Percentiles rank a stretch among this genome's conserved stretches.
Conservation (phyloP, 2,113 vertebrate species). For the Clinocottus analis region DNA sequence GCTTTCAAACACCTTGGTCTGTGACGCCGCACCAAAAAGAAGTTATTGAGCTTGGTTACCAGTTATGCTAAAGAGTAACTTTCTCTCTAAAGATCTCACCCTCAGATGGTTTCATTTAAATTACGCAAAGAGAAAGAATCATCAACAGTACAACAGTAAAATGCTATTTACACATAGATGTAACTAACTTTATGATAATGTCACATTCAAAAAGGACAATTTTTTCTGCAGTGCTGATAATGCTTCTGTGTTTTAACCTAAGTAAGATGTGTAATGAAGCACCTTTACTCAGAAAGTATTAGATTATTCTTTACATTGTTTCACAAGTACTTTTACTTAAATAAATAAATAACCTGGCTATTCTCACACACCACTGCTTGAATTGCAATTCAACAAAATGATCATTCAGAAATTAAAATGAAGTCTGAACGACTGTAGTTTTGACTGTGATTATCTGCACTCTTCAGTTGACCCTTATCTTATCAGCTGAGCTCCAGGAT, state of each 20-base stretch:
- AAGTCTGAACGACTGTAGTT: conserved; percentile 25
- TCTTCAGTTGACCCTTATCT: conserved; percentile 57
- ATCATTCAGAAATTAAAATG: background rate
- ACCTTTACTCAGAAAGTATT: background rate
- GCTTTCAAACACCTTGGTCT: too few relatives aligned
- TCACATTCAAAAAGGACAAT: background rate
- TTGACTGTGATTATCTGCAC: conserved; percentile 2
- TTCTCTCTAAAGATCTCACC: background rate
- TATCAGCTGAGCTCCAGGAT: conserved; percentile 61
- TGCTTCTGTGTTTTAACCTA: background rate
- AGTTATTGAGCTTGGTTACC: background rate
- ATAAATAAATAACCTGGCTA: background rate
- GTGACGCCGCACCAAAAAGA: too few relatives aligned
- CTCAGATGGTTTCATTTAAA: background rate
- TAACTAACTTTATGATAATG: background rate
- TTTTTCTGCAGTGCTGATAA: background rate
- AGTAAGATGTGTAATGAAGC: background rate
- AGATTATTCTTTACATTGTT: background rate
- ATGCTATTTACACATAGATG: background rate
- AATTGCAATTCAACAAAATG: background rate
- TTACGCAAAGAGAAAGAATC: too few relatives aligned
- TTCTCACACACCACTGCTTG: background rate
- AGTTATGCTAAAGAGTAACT: background rate
- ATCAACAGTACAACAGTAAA: background rate
- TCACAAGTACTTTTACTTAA: background rate